These are phyloP conservation scores for Oenanthe oenanthe DNA, from an alignment of 2,113 vertebrate species.

Conservation along the genomic window DNA sequence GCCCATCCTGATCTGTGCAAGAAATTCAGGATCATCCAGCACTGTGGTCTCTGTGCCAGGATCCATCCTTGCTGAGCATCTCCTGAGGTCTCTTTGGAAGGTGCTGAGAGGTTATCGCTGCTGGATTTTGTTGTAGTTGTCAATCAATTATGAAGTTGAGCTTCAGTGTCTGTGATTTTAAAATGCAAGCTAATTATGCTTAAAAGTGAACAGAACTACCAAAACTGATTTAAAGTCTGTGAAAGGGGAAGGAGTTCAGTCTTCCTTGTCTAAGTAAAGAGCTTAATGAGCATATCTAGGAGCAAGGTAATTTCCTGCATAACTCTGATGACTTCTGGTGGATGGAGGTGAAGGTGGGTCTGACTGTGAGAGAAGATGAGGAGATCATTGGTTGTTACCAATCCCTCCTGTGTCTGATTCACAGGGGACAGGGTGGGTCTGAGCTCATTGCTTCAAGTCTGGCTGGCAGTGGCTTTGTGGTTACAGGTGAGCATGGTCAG, in stretches of 20 bases:
- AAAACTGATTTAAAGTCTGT: not conserved
- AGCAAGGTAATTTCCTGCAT: not conserved
- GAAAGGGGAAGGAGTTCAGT: not conserved
- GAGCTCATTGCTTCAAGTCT: not conserved
- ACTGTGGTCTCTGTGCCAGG: not conserved
- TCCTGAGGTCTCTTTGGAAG: not conserved
- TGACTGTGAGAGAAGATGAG: not conserved
- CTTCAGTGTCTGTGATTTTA: not conserved
- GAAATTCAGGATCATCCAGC: not conserved
- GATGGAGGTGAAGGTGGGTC: not conserved
- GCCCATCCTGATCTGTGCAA: not conserved
- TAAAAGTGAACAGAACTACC: not conserved
- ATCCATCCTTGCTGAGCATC: not conserved
- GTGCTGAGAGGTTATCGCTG: not conserved
- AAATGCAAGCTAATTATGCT: not conserved
- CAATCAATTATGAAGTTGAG: not conserved
- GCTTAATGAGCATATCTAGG: not conserved
- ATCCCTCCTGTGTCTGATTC: not conserved
- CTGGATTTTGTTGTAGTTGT: not conserved
- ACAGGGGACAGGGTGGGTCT: not conserved
- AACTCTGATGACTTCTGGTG: not conserved
- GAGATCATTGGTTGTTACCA: not conserved
- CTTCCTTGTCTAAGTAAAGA: not conserved
- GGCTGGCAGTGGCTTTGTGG: not conserved
- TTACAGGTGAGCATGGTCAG: accelerated